Percentiles rank a stretch among this genome's conserved stretches.
Evolutionary conservation across 2,797 vertebrate species (phyloP).

Genomic region (Pangasius larnaudii): DNA sequence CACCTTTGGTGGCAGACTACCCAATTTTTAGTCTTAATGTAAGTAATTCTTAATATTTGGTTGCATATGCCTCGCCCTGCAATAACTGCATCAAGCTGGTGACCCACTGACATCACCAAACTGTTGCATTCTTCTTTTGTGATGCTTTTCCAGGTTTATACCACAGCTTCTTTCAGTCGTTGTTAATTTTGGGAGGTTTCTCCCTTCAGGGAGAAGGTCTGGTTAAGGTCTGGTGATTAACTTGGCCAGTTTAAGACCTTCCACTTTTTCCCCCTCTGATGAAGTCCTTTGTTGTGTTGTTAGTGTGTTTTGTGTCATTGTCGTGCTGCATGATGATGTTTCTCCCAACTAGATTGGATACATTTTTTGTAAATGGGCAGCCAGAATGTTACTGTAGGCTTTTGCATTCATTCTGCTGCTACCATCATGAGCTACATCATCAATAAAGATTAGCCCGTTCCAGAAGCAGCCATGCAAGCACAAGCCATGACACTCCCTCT

Average conservation of each 20-base stretch:
- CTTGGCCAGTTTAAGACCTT: neutral
- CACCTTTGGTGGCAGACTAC: neutral
- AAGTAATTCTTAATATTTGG: neutral
- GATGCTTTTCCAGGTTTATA: neutral
- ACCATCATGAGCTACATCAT: too few relatives aligned
- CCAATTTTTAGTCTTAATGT: neutral
- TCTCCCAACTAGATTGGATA: neutral
- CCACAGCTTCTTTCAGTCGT: neutral
- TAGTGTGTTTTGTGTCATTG: neutral
- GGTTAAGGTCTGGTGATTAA: neutral
- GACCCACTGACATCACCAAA: neutral
- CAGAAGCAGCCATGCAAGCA: neutral
- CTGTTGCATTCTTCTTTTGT: neutral
- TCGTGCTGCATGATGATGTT: neutral
- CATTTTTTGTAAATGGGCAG: neutral
- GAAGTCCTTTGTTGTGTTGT: neutral
- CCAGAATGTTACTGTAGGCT: neutral
- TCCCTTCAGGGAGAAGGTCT: too few relatives aligned
- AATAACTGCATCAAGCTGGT: neutral
- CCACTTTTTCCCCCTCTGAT: neutral
- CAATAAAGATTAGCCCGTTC: neutral
- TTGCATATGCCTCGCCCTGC: neutral
- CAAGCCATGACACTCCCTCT: neutral
- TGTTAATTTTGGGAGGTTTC: neutral
- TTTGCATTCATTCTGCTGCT: neutral